These are phyloP conservation scores for Helicoverpa armigera DNA, from an alignment of 1,140 invertebrate genomes.

Conservation along the genomic window DNA sequence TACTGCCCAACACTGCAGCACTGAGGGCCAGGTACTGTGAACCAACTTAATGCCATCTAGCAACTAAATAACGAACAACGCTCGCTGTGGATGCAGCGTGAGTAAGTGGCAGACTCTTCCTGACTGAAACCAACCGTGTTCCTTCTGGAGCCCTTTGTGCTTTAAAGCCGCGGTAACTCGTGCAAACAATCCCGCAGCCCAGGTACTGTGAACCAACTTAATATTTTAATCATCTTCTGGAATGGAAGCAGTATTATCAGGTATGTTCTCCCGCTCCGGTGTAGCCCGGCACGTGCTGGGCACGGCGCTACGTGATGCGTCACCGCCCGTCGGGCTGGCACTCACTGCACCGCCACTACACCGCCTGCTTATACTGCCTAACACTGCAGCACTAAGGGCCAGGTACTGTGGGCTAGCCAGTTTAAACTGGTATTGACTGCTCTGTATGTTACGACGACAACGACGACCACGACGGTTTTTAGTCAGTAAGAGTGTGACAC, in stretches of 20 bases:
- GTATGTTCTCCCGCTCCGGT: slow-evolving; percentile 77
- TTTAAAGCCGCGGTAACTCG: too few species aligned
- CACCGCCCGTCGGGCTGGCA: slow-evolving; percentile 89
- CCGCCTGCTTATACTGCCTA: slow-evolving; percentile 83
- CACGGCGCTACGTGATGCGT: slow-evolving; percentile 86
- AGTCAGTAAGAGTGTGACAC: too few species aligned
- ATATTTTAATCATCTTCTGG: neutral
- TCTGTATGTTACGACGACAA: too few species aligned
- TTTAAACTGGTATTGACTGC: too few species aligned
- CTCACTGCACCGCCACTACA: slow-evolving; percentile 88
- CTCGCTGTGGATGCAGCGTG: too few species aligned
- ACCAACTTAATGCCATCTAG: too few species aligned
- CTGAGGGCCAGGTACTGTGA: slow-evolving; percentile 82
- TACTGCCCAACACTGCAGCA: slow-evolving; percentile 84
- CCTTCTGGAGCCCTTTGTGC: too few species aligned
- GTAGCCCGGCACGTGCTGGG: slow-evolving; percentile 90
- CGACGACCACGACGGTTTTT: too few species aligned
- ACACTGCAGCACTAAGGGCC: slow-evolving; percentile 87
- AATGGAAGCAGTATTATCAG: slow-evolving; percentile 63
- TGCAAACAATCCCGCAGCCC: too few species aligned
- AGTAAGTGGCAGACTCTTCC: too few species aligned
- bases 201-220: too few species aligned
- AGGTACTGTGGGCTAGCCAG: slow-evolving; percentile 49
- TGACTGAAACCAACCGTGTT: too few species aligned
- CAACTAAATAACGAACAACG: neutral